Conservation (phyloP, 2,888 invertebrate genomes). For the Meteorus cinctellus region DNA sequence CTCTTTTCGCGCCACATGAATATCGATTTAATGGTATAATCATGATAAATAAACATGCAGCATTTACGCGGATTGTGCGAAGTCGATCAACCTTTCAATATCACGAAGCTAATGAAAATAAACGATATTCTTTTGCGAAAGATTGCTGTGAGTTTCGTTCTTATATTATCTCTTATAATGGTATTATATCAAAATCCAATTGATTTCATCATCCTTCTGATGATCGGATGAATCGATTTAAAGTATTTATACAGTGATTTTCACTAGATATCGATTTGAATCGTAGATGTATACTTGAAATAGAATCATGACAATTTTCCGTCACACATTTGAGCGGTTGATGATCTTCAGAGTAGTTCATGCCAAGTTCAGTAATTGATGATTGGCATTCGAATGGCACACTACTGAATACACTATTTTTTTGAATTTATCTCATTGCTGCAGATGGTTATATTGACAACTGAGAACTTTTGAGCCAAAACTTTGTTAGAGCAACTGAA, state of each 20-base stretch:
- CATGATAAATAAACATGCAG: constrained; percentile 13
- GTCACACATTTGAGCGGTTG: constrained; percentile 31
- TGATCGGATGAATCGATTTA: no score
- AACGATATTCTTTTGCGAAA: not conserved
- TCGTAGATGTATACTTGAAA: not conserved
- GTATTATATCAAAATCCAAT: no score
- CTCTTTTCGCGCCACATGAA: not conserved
- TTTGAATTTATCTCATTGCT: not conserved
- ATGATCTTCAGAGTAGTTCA: constrained; percentile 9
- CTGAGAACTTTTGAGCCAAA: not conserved
- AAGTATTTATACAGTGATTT: no score
- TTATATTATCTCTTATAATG: not conserved
- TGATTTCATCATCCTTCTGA: no score
- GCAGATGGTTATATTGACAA: not conserved
- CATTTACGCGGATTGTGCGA: not conserved
- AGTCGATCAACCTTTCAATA: constrained; percentile 11
- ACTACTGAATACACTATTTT: not conserved
- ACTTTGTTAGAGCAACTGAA: not conserved
- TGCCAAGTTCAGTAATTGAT: constrained; percentile 40
- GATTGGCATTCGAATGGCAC: not conserved
- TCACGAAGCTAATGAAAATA: not conserved
- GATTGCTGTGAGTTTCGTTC: not conserved
- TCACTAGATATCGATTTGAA: no score
- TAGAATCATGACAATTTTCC: not conserved
- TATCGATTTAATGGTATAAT: constrained; percentile 1